These are phyloP conservation scores for Lepetodrilus schrolli DNA, from an alignment of 2,888 invertebrate species.

Conservation along the genomic window DNA sequence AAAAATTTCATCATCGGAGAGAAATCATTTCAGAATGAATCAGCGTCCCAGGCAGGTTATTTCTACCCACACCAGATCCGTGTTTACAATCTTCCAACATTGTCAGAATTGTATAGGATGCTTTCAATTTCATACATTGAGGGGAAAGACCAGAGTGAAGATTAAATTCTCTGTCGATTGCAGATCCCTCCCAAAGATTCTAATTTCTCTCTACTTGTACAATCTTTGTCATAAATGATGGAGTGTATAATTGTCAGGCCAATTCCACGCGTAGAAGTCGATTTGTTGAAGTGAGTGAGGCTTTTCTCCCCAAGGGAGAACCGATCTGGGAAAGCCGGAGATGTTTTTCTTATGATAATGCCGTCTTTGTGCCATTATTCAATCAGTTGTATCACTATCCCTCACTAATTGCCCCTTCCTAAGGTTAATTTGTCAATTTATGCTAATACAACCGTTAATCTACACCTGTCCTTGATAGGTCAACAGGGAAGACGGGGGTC, in stretches of 20 bases:
- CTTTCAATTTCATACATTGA: slow-evolving; percentile 40
- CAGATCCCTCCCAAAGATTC: slow-evolving; percentile 23
- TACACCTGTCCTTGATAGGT: slow-evolving; percentile 7
- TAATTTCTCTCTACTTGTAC: slow-evolving; percentile 13
- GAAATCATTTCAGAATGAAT: slow-evolving; percentile 23
- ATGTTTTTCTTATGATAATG: slow-evolving; percentile 36
- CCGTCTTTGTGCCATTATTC: slow-evolving; percentile 33
- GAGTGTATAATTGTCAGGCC: slow-evolving; percentile 19
- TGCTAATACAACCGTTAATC: neutral
- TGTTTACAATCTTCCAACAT: slow-evolving; percentile 30
- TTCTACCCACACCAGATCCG: neutral
- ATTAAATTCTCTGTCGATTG: slow-evolving; percentile 38
- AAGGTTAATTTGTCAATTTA: slow-evolving; percentile 17
- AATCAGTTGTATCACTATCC: slow-evolving; percentile 32
- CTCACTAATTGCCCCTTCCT: neutral
- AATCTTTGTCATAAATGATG: slow-evolving; percentile 22
- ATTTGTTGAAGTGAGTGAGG: neutral
- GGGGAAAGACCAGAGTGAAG: slow-evolving; percentile 33
- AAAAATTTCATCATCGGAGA: slow-evolving; percentile 20
- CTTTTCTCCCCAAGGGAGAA: neutral
- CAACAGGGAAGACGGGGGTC: neutral
- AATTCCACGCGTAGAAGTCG: slow-evolving; percentile 11
- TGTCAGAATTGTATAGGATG: neutral
- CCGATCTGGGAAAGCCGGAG: neutral
- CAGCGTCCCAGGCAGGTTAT: slow-evolving; percentile 9